A percentile compares a stretch with the other conserved stretches of the same genome.
Conservation (phyloP, 2,797 vertebrate genomes). For the Morelia viridis region DNA sequence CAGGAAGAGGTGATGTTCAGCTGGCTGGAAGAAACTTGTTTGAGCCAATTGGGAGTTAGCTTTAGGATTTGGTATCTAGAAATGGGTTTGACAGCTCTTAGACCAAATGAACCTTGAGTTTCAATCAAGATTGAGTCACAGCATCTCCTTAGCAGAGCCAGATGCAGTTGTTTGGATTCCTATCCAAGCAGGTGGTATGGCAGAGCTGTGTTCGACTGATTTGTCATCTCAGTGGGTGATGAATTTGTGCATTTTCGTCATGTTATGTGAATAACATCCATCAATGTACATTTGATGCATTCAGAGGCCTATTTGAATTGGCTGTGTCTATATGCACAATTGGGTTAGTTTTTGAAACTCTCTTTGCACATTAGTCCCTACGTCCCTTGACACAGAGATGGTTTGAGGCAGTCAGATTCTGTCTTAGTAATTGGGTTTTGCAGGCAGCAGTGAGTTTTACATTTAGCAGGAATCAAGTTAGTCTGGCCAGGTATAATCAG, state of each 20-base stretch:
- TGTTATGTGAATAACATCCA: not conserved
- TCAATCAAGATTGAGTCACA: not conserved
- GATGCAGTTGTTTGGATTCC: not conserved
- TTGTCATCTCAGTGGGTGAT: not conserved
- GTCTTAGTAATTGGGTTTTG: not conserved
- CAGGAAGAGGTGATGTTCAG: not conserved
- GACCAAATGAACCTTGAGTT: not conserved
- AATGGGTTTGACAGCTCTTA: not conserved
- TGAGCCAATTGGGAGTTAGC: not conserved
- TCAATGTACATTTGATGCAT: not conserved
- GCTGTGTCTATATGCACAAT: not conserved
- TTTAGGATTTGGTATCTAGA: not conserved
- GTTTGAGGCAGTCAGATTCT: not conserved
- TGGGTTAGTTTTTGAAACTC: not conserved
- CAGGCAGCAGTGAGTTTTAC: not conserved
- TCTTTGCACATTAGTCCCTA: not conserved
- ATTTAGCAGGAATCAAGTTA: not conserved
- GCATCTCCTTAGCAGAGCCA: not conserved
- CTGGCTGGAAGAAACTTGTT: not conserved
- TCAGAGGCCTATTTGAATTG: not conserved
- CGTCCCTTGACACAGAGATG: not conserved
- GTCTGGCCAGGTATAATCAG: not conserved
- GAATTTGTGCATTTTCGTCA: not conserved
- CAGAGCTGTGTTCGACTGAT: not conserved
- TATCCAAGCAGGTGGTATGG: not conserved